phyloP scores from a whole-genome alignment of 1,140 invertebrate species.

The Musca domestica region DNA sequence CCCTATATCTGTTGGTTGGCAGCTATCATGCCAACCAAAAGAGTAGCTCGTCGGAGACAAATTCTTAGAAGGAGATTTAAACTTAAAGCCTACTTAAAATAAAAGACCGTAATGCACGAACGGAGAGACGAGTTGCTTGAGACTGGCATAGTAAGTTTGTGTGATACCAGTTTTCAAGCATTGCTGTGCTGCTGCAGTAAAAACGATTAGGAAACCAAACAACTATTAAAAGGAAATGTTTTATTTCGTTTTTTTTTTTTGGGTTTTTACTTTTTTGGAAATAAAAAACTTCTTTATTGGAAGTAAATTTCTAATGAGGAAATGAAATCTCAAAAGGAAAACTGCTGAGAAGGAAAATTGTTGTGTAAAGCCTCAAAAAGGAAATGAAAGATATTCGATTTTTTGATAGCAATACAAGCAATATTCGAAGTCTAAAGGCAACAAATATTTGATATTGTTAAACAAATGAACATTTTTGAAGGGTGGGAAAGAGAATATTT shows the following conservation, averaged over 20 bases:
- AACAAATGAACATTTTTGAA: too few species aligned
- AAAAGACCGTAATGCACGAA: not conserved
- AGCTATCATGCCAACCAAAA: not conserved
- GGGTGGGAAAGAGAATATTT: too few species aligned
- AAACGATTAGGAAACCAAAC: constrained; percentile 19
- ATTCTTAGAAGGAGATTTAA: not conserved
- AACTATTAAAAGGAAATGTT: constrained; percentile 14
- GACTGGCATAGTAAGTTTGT: too few species aligned
- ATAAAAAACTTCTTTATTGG: not conserved
- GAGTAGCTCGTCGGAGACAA: too few species aligned
- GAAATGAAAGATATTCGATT: constrained; percentile 1
- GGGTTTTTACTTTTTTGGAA: not conserved
- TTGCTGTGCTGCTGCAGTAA: not conserved
- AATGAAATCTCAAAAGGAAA: constrained; percentile 5
- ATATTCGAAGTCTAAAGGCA: too few species aligned
- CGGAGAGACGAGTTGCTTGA: too few species aligned
- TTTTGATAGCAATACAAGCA: not conserved
- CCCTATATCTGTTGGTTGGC: not conserved
- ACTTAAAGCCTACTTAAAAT: constrained; percentile 14
- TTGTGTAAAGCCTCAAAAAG: not conserved
- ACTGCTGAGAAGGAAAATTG: not conserved
- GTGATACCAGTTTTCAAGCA: too few species aligned
- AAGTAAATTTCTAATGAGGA: not conserved
- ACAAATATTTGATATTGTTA: too few species aligned
- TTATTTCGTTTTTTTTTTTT: not conserved